Conservation (phyloP, 2,797 vertebrate species). For the Pseudotriccus pelzelni region DNA sequence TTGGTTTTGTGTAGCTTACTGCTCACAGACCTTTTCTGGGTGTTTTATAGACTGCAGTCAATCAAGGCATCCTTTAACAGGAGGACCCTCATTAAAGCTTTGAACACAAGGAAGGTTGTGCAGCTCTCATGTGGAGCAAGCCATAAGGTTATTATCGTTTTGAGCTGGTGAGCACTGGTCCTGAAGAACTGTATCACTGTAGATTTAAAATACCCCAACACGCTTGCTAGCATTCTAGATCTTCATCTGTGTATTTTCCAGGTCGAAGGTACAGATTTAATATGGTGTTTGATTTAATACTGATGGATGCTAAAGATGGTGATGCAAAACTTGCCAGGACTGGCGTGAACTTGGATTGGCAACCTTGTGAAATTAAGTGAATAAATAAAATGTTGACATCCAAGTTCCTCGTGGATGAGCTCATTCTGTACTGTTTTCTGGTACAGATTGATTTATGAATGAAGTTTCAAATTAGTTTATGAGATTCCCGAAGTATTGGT, state of each 20-base stretch:
- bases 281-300: background rate
- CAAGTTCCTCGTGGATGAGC: constrained; percentile 11
- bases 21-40: background rate
- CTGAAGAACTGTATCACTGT: background rate
- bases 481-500: background rate
- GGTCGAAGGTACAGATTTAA: background rate
- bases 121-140: background rate
- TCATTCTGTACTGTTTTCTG: constrained; percentile 26
- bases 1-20: background rate
- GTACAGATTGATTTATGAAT: constrained; percentile 55
- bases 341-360: background rate
- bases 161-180: background rate
- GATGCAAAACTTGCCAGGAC: background rate
- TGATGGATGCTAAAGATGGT: background rate
- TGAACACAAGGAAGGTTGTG: background rate
- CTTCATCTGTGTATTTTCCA: background rate
- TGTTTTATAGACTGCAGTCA: background rate
- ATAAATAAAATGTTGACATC: constrained; percentile 49
- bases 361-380: background rate
- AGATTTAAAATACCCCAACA: background rate
- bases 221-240: background rate
- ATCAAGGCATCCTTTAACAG: background rate
- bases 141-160: background rate
- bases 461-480: background rate
- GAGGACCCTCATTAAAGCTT: background rate